Evolutionary conservation across 2,888 invertebrate species (phyloP), one percentile per base, ranked within the genome.

Genomic region (Galerucella pusilla): DNA sequence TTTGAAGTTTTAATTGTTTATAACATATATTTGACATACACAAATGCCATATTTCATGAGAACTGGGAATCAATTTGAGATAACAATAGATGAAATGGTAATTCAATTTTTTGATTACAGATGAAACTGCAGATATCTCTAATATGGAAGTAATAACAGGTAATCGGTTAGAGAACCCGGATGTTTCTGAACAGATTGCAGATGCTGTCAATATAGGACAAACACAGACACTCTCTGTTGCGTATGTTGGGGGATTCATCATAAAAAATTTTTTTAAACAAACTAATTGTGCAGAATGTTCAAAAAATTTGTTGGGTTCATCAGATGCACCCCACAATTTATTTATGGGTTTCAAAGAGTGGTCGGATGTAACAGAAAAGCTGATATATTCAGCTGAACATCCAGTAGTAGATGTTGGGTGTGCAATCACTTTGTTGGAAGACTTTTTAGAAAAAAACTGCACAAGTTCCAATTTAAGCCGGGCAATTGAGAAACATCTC

Each of bases 301-400:
- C 64, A 64, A 64, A 64, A 64, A 14, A 64, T 64, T 64, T 64
- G 64, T 64, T 64, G 20, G 64, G 64, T 64, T 64, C 64, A 64
- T 64, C 64, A 64, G 64, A 64, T 42, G 64, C 64, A 42, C 63
- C 63, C 25, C 63, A 63, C 63, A 64, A 64, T 64, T 28, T 64
- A 64, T 64, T 42, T 45, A 64, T 64, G 42, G 64, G 64, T 49
- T 49, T 49, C 0, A 49, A 49, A 49, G 46, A 49, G 46, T 49
- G 46, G 46, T 42, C 35, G 14, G 20, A 70, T 45, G 61, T 16
- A 46, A 63, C 20, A 46, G 49, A 60, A 70, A 70, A 63, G 46
- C 52, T 70, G 10, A 25, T 45, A 28, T 70, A 70, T 70, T 63
- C 70, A 54, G 46, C 61, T 49, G 70, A 70, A 70, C 59, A 68